Conservation (phyloP, 2,888 invertebrate species). For the Myathropa florea region DNA sequence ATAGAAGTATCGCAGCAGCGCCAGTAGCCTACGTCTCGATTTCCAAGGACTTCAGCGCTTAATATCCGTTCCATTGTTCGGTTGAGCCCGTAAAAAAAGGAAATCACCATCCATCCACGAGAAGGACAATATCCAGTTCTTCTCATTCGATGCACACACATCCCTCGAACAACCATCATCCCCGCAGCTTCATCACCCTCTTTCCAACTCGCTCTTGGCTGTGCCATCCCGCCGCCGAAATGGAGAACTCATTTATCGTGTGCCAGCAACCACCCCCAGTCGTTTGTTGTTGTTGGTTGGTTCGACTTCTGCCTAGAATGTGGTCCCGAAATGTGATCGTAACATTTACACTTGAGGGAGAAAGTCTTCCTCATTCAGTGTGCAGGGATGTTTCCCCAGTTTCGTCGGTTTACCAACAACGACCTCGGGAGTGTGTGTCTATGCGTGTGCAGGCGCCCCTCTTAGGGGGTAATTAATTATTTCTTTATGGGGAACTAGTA, state of each 20-base stretch:
- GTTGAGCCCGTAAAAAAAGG: constrained; percentile 10
- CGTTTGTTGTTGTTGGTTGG: background rate
- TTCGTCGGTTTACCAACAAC: background rate
- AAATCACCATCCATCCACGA: constrained; percentile 27
- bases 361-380: constrained; percentile 5
- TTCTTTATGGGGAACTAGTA: constrained; percentile 56
- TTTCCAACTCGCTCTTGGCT: too few species aligned
- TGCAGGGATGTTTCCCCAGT: background rate
- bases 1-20: too few species aligned
- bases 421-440: background rate
- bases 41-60: constrained; percentile 17
- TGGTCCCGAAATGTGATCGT: constrained; percentile 51
- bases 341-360: constrained; percentile 46
- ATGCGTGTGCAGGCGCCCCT: constrained; percentile 3
- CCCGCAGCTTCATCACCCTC: background rate
- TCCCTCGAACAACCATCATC: background rate
- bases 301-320: constrained; percentile 9
- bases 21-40: background rate
- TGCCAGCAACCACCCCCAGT: background rate
- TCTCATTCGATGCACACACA: background rate
- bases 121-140: constrained; percentile 3
- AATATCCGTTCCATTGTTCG: constrained; percentile 47
- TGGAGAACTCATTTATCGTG: constrained; percentile 42
- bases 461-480: constrained; percentile 57
- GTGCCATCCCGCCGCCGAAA: too few species aligned